Conservation (phyloP, 2,888 invertebrate species). For the Anoplius nigerrimus region DNA sequence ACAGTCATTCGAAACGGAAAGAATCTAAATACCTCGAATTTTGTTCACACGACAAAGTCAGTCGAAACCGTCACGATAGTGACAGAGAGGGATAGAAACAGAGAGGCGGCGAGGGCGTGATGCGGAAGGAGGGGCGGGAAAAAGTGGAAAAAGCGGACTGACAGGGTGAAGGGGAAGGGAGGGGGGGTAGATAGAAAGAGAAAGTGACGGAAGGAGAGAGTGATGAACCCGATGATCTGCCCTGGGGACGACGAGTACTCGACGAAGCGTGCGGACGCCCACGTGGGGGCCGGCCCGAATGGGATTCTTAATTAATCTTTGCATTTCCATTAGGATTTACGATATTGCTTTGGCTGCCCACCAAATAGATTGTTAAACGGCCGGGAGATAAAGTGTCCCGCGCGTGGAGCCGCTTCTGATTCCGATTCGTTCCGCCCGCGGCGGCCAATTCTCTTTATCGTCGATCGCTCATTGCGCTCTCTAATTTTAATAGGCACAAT, state of each 20-base stretch:
- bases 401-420: conserved; percentile 32
- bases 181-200: neutral
- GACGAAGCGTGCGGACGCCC: conserved; percentile 49
- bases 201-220: conserved; percentile 6
- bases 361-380: conserved; percentile 53
- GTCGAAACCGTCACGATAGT: conserved; percentile 1
- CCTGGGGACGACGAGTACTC: conserved; percentile 46
- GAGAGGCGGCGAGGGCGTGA: neutral
- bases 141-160: conserved; percentile 32
- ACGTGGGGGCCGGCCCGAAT: conserved; percentile 58
- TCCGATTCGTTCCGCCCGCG: conserved; percentile 20
- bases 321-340: conserved; percentile 68
- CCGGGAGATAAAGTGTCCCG: conserved; percentile 45
- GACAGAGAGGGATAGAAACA: conserved; percentile 16
- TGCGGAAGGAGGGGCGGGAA: conserved; percentile 33
- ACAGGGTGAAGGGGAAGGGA: neutral
- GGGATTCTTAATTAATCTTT: conserved; percentile 70
- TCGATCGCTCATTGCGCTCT: no score
- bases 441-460: no score
- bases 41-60: conserved; percentile 5
- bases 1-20: conserved; percentile 25
- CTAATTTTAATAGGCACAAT: no score
- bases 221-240: conserved; percentile 58
- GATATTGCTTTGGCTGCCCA: conserved; percentile 59
- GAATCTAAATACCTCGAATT: conserved; percentile 4